These are phyloP conservation scores for Tragelaphus buxtoni DNA, from an alignment of 2,113 vertebrate genomes.

Conservation along the genomic window DNA sequence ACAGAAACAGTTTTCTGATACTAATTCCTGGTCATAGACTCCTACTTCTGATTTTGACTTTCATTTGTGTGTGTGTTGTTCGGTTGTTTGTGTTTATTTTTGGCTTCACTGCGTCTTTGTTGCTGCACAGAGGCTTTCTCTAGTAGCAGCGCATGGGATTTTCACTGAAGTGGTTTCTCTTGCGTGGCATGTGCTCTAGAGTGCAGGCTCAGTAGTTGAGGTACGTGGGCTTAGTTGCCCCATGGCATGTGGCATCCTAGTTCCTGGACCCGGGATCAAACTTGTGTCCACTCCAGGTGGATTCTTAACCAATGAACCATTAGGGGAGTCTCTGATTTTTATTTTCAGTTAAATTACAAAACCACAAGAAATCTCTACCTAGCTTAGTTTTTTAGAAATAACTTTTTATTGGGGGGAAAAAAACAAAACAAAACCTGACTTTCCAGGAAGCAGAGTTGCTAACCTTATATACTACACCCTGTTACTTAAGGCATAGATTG, in stretches of 20 bases:
- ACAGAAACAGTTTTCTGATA: background rate
- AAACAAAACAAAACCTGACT: background rate
- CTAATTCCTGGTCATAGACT: background rate
- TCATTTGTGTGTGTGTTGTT: background rate
- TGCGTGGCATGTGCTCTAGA: background rate
- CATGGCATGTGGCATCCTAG: background rate
- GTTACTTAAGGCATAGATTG: background rate
- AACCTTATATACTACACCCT: background rate
- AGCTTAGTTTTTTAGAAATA: background rate
- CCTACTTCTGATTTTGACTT: background rate
- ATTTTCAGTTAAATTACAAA: constrained; percentile 27
- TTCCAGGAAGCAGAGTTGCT: background rate
- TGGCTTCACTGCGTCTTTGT: background rate
- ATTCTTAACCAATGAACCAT: background rate
- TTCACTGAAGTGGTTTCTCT: background rate
- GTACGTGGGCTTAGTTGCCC: background rate
- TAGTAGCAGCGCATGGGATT: background rate
- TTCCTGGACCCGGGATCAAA: background rate
- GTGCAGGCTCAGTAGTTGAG: background rate
- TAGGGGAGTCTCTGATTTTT: background rate
- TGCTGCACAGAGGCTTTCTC: background rate
- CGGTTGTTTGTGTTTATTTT: background rate
- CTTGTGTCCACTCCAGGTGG: background rate
- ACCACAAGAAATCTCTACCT: background rate
- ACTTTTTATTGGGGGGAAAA: background rate